Conservation (phyloP, 1,140 invertebrate species). For the Drosophila fuyamai region DNA sequence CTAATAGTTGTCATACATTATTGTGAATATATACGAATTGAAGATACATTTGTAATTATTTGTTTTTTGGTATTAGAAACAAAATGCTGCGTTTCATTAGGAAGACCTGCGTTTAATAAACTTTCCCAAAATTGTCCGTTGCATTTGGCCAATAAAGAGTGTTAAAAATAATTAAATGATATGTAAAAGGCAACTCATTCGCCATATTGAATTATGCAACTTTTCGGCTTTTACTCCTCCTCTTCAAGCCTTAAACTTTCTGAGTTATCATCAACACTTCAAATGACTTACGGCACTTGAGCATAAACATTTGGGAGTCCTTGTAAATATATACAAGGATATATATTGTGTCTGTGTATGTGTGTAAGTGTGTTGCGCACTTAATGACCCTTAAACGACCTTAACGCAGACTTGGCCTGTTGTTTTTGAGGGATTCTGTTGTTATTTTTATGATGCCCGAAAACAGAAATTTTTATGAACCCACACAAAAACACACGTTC, state of each 20-base stretch:
- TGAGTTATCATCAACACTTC: conserved; percentile 44
- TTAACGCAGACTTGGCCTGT: conserved; percentile 38
- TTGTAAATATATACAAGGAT: background rate
- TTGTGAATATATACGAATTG: no score
- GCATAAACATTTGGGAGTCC: conserved; percentile 20
- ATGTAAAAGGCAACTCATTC: background rate
- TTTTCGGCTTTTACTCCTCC: background rate
- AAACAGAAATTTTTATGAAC: conserved; percentile 45
- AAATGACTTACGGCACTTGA: conserved; percentile 23
- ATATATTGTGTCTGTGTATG: background rate
- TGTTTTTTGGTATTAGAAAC: no score
- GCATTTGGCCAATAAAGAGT: no score
- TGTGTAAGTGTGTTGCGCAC: conserved; percentile 1
- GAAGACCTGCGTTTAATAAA: no score
- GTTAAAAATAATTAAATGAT: no score
- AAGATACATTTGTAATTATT: no score
- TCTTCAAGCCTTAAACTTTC: conserved; percentile 16
- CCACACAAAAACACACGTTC: conserved; percentile 35
- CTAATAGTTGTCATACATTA: no score
- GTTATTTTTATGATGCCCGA: conserved; percentile 43
- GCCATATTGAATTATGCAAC: conserved; percentile 19
- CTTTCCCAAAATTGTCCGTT: no score
- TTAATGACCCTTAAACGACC: conserved; percentile 72
- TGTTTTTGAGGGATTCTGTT: conserved; percentile 48
- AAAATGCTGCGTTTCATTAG: no score